These are phyloP conservation scores for Aselliscus stoliczkanus DNA, from an alignment of 2,797 vertebrate species.

Conservation along the genomic window DNA sequence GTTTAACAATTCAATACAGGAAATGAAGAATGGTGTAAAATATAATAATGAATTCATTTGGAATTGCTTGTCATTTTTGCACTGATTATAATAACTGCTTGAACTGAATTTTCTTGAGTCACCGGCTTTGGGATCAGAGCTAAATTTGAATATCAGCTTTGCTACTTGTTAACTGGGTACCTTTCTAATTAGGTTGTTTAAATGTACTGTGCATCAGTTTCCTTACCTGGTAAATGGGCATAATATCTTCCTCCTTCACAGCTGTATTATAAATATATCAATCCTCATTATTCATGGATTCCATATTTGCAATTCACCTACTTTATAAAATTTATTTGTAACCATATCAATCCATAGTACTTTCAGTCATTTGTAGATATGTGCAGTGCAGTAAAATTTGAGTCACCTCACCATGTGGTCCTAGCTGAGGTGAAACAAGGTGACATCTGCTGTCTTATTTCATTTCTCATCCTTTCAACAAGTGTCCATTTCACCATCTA, in stretches of 20 bases:
- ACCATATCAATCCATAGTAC: background rate
- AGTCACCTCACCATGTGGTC: background rate
- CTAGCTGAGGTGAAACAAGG: background rate
- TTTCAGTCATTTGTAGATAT: background rate
- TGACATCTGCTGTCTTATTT: background rate
- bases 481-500: background rate
- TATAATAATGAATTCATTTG: background rate
- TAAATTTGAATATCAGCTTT: background rate
- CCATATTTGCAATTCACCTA: background rate
- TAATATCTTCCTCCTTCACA: background rate
- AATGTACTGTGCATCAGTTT: background rate
- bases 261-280: background rate
- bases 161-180: background rate
- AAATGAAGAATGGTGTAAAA: background rate
- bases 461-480: background rate
- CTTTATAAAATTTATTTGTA: background rate
- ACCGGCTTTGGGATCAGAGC: background rate
- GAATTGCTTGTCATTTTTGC: background rate
- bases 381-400: background rate
- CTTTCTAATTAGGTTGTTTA: background rate
- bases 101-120: background rate
- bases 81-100: background rate
- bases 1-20: background rate
- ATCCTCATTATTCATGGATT: background rate
- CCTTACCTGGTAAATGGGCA: background rate